Evolutionary conservation across 53 echinoderm and acorn worm genomes (phyloP).

Genomic region (Actinopyga echinites): DNA sequence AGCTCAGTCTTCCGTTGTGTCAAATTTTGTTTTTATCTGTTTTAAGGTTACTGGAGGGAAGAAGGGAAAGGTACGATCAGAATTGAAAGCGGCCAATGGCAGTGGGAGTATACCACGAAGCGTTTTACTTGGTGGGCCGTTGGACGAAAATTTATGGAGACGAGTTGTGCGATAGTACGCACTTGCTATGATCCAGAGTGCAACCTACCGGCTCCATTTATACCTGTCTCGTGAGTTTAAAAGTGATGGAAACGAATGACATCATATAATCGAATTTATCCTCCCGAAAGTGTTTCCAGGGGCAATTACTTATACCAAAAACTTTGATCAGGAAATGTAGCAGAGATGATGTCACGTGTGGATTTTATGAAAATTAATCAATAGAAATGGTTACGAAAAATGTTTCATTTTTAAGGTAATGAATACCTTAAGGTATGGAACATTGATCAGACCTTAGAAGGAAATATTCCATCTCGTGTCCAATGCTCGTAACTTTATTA

Average conservation of each 20-base stretch:
- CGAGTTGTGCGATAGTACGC: conserved; percentile 70
- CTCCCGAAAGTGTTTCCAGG: not conserved
- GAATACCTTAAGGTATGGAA: no score
- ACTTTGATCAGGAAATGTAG: no score
- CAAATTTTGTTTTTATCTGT: no score
- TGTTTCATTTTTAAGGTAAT: no score
- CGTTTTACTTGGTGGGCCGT: conserved; percentile 91
- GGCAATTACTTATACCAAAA: not conserved
- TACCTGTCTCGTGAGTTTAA: conserved; percentile 75
- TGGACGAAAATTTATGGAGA: conserved; percentile 65
- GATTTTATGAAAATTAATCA: no score
- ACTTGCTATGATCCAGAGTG: conserved; percentile 79
- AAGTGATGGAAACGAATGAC: not conserved
- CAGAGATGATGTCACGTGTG: not conserved
- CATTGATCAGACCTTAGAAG: no score
- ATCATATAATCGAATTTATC: not conserved
- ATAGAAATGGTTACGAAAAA: no score
- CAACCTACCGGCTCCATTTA: conserved; percentile 55
- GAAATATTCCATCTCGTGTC: no score
- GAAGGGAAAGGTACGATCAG: conserved; percentile 72
- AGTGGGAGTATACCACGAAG: conserved; percentile 67
- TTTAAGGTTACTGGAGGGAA: conserved; percentile 68
- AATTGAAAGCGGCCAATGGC: conserved; percentile 36
- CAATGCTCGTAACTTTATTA: no score
- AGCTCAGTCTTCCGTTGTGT: no score